Base-by-base conservation (phyloP, 2,888 invertebrate species). In the Vanessa cardui region DNA sequence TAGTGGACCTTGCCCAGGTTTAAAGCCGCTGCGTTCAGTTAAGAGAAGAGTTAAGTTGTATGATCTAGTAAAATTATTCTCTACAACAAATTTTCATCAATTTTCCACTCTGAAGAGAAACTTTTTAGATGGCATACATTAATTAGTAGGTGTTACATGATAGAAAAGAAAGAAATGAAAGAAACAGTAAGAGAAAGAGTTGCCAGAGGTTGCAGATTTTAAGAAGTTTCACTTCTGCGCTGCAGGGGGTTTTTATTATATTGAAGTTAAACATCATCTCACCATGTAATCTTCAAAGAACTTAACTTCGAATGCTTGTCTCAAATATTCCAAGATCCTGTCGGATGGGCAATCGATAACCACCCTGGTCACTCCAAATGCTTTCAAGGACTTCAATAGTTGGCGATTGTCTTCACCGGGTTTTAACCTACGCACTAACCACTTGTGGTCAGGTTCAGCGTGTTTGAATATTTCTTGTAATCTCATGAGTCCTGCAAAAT, bases 241-340 rank as follows among this genome's bases (percentile, higher is more conserved):
- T 5, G 1, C 1, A 1, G 26, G 26, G 6, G 18, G n/a, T 18
- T 47, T 46, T 1, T 46, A 5, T 47, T 12, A 39, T 12, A 39
- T 39, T 9, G 12, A 2, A 39, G 39, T 39, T 12, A 39, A 12
- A 12, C 12, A 39, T 39, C 1, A 52, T 52, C 74, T 70, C 78
- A 94, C 94, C 93, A 97, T 96, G 83, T 97, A 96, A 79, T 97
- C 96, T 69, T 96, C 96, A 82, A 98, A 94, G 88, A 98, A 95
- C 75, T 97, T 96, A 16, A 98, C 95, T 84, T 97, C 96, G 74
- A 95, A 94, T 0, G 98, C 98, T 86, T 98, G 97, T 56, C 94
- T 93, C 26, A 97, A 82, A 59, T 97, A 94, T 2, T 93, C 89
- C 1, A 95, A 78, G 16, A 97, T 92, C 78, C 95, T 94, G 9